These are phyloP conservation scores for Biston betularia DNA, from an alignment of 2,888 invertebrate species.

Conservation along the genomic window DNA sequence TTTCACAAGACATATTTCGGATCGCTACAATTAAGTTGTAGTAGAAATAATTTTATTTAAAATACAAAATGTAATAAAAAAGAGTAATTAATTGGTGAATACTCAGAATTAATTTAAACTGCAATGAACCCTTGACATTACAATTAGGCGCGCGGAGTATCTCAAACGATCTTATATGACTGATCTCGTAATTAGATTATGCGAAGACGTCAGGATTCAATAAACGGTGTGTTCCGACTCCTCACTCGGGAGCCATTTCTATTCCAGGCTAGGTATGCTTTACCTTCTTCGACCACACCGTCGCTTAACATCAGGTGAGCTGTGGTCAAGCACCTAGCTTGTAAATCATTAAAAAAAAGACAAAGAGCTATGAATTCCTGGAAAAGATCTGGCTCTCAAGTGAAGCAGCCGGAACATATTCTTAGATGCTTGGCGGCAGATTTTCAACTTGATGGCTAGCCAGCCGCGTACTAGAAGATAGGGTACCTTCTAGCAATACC, in stretches of 20 bases:
- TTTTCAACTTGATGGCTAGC: too few relatives aligned
- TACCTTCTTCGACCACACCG: slow-evolving; percentile 33
- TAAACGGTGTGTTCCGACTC: too few relatives aligned
- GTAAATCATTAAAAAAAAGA: neutral
- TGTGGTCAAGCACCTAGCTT: too few relatives aligned
- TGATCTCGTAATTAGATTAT: slow-evolving; percentile 23
- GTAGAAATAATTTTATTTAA: neutral
- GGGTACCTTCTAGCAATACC: neutral
- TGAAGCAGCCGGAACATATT: too few relatives aligned
- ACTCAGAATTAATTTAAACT: slow-evolving; percentile 35
- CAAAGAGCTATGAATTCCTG: too few relatives aligned
- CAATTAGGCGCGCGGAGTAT: slow-evolving; percentile 6
- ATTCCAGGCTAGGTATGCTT: too few relatives aligned
- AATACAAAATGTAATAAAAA: neutral
- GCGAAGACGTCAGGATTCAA: neutral
- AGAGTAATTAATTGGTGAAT: neutral
- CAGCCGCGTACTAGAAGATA: too few relatives aligned
- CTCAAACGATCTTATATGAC: slow-evolving; percentile 4
- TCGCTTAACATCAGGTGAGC: too few relatives aligned
- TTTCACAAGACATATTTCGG: too few relatives aligned
- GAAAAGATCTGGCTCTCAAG: too few relatives aligned
- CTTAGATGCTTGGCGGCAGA: too few relatives aligned
- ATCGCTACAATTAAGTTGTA: neutral
- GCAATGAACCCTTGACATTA: slow-evolving; percentile 39
- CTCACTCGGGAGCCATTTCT: too few relatives aligned